Conservation (phyloP, 1,140 invertebrate species). For the Potamilus streckersoni region DNA sequence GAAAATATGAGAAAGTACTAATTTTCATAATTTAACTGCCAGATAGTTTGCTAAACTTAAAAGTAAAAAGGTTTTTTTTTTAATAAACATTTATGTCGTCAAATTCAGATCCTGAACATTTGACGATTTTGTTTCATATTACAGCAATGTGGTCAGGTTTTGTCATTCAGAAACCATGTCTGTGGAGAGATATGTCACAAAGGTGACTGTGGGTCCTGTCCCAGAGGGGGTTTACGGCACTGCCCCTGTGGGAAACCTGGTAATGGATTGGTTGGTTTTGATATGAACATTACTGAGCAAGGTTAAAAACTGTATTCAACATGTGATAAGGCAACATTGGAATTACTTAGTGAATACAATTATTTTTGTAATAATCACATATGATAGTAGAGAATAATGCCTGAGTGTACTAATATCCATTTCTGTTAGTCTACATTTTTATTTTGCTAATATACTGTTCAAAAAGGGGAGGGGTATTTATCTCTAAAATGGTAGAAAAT, state of each 20-base stretch:
- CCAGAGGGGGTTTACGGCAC: constrained; percentile 61
- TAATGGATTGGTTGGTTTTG: constrained; percentile 26
- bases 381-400: neutral
- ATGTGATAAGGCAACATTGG: neutral
- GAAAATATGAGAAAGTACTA: too few species aligned
- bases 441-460: too few species aligned
- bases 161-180: constrained; percentile 82
- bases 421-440: neutral
- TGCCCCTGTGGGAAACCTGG: constrained; percentile 68
- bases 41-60: neutral
- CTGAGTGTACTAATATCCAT: neutral
- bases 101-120: neutral
- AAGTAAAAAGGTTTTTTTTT: neutral
- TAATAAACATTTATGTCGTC: neutral
- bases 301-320: neutral
- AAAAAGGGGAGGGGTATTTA: too few species aligned
- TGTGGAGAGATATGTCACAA: constrained; percentile 85
- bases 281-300: neutral
- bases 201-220: constrained; percentile 79
- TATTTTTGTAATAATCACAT: neutral
- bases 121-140: constrained; percentile 36
- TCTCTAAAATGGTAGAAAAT: too few species aligned
- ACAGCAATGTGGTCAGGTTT: constrained; percentile 77
- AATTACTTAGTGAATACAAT: neutral
- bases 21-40: neutral